Evolutionary conservation across 2,888 invertebrate species (phyloP).

Genomic region (Saturnia pavonia): DNA sequence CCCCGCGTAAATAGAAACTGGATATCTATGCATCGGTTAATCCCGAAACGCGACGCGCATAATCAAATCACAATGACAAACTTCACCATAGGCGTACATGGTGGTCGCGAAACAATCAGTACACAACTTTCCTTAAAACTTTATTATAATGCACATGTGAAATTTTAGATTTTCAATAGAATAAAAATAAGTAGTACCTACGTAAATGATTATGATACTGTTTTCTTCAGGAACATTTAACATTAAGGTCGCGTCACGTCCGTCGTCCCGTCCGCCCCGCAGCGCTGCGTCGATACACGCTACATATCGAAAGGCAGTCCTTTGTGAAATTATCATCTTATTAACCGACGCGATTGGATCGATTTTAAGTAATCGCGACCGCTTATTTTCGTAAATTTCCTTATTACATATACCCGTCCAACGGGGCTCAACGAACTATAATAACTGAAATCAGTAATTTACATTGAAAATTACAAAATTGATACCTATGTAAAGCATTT

Average conservation of each 20-base stretch:
- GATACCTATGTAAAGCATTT: slow-evolving; percentile 48
- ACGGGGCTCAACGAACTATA: slow-evolving; percentile 54
- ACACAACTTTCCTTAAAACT: too few species aligned
- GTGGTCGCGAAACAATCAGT: too few species aligned
- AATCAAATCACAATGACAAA: too few species aligned
- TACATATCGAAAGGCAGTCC: slow-evolving; percentile 43
- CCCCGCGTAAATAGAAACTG: too few species aligned
- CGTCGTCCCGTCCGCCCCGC: not conserved
- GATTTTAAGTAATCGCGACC: slow-evolving; percentile 54
- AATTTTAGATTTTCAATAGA: not conserved
- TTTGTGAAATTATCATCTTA: slow-evolving; percentile 65
- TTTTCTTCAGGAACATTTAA: slow-evolving; percentile 7
- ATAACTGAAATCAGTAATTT: slow-evolving; percentile 73
- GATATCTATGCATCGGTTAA: too few species aligned
- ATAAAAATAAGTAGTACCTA: not conserved
- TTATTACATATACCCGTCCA: slow-evolving; percentile 63
- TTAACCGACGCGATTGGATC: slow-evolving; percentile 50
- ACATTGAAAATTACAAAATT: slow-evolving; percentile 76
- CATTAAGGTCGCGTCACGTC: not conserved
- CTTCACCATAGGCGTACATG: too few species aligned
- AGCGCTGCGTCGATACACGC: slow-evolving; percentile 19
- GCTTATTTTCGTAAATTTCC: slow-evolving; percentile 59
- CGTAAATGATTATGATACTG: slow-evolving; percentile 9
- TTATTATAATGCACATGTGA: not conserved
- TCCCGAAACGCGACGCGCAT: too few species aligned